These are phyloP conservation scores for Corythornis madagascariensis DNA, from an alignment of 2,113 vertebrate species.

Conservation along the genomic window DNA sequence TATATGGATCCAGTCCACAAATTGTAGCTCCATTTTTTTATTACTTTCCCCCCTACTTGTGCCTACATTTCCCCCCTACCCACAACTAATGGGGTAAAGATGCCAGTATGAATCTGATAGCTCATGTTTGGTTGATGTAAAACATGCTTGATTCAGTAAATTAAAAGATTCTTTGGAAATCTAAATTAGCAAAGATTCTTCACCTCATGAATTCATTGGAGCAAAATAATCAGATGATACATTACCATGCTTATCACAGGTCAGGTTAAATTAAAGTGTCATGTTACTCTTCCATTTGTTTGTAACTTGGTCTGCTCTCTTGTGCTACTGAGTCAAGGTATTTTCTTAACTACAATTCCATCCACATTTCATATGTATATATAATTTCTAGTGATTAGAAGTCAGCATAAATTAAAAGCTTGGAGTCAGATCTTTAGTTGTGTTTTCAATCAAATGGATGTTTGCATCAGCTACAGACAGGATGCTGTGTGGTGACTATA, in stretches of 20 bases:
- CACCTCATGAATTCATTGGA: neutral
- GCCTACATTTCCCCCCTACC: too few relatives aligned
- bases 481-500: neutral
- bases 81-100: accelerated
- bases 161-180: neutral
- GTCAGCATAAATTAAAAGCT: neutral
- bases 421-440: neutral
- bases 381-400: neutral
- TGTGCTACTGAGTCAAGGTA: neutral
- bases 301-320: neutral
- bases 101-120: neutral
- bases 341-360: neutral
- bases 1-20: neutral
- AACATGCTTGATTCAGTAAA: neutral
- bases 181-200: neutral
- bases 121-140: neutral
- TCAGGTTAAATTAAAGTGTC: neutral
- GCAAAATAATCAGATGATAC: neutral
- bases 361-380: neutral
- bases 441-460: neutral
- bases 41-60: neutral
- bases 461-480: neutral
- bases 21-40: neutral
- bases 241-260: neutral
- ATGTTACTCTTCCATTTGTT: neutral